A percentile compares a stretch with the other conserved stretches of the same genome.
phyloP scores from a whole-genome alignment of 2,113 vertebrate genomes.

The Anser brachyrhynchus region DNA sequence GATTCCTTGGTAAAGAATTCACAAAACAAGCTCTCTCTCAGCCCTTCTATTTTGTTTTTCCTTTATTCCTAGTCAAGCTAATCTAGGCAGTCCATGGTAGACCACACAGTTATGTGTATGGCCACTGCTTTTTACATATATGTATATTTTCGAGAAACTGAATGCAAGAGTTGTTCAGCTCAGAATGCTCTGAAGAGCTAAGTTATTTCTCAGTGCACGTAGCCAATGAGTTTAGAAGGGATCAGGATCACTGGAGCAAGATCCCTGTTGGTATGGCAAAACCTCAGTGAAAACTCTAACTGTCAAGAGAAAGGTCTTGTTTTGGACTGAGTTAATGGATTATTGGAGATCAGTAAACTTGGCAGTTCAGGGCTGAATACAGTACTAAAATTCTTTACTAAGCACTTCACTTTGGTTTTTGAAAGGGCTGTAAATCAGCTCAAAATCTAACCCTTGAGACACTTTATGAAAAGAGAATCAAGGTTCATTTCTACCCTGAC shows the following conservation, averaged over 20 bases:
- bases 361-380: not conserved
- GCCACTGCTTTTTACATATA: rapidly evolving
- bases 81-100: not conserved
- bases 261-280: not conserved
- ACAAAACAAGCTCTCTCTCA: not conserved
- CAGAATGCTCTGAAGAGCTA: not conserved
- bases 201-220: not conserved
- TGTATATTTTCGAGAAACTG: not conserved
- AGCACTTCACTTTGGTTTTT: not conserved
- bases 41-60: not conserved
- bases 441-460: not conserved
- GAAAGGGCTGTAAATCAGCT: not conserved
- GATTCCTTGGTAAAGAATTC: not conserved
- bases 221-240: not conserved
- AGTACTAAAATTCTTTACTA: not conserved
- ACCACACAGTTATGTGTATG: not conserved
- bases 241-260: not conserved
- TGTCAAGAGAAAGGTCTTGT: not conserved
- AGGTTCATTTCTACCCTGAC: not conserved
- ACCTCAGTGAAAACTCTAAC: not conserved
- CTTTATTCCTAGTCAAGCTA: not conserved
- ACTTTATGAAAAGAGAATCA: not conserved
- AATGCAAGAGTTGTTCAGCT: not conserved
- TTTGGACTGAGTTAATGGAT: not conserved
- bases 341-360: not conserved